Conservation (phyloP, 2,888 invertebrate genomes). For the Melanotus villosus region DNA sequence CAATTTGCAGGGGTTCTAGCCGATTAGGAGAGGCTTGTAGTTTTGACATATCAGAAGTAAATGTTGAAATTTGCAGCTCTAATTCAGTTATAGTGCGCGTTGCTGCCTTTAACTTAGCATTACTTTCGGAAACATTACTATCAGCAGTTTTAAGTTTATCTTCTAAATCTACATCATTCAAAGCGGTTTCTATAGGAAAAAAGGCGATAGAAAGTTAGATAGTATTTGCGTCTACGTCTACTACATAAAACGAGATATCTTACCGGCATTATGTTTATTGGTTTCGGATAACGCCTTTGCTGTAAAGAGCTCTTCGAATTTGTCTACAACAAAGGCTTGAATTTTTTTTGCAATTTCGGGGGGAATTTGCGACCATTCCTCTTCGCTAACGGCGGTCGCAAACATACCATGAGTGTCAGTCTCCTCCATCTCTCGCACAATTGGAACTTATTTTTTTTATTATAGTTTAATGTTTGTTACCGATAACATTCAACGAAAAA, state of each 20-base stretch:
- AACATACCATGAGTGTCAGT: slow-evolving; percentile 54
- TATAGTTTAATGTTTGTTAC: background rate
- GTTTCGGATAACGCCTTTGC: slow-evolving; percentile 82
- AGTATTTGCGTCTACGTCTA: too few relatives aligned
- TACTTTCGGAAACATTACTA: slow-evolving; percentile 76
- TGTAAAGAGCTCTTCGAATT: slow-evolving; percentile 81
- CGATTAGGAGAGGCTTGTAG: slow-evolving; percentile 75
- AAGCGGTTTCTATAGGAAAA: slow-evolving; percentile 33
- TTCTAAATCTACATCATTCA: slow-evolving; percentile 69
- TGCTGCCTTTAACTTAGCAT: slow-evolving; percentile 74
- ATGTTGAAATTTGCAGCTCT: slow-evolving; percentile 75
- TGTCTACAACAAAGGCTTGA: slow-evolving; percentile 72
- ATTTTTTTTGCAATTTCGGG: slow-evolving; percentile 74
- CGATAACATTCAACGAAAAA: background rate
- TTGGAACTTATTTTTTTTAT: slow-evolving; percentile 3
- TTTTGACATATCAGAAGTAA: slow-evolving; percentile 76
- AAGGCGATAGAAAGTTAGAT: too few relatives aligned
- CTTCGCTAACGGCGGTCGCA: slow-evolving; percentile 67
- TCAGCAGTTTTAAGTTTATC: slow-evolving; percentile 72
- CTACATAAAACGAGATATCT: background rate
- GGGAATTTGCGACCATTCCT: slow-evolving; percentile 73
- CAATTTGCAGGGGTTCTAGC: slow-evolving; percentile 79
- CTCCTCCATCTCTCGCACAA: background rate
- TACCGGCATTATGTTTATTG: slow-evolving; percentile 76
- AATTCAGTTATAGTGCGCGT: slow-evolving; percentile 77